Conservation (phyloP, 1,140 invertebrate species). For the Monochamus saltuarius region DNA sequence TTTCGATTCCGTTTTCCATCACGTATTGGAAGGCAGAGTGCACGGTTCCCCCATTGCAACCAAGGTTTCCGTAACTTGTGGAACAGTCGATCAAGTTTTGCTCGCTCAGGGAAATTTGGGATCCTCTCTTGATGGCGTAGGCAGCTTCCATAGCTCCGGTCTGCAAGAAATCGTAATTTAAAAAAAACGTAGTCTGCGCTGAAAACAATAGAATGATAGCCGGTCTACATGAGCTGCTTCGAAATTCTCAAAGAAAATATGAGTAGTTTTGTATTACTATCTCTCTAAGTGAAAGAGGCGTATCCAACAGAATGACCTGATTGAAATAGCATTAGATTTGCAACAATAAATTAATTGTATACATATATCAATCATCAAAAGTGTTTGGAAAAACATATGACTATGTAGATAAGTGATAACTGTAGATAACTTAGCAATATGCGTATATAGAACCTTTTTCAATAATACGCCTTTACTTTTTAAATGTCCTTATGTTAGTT, state of each 20-base stretch:
- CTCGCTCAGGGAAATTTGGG: conserved; percentile 90
- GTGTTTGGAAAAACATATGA: background rate
- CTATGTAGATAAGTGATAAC: background rate
- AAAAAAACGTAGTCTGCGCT: no score
- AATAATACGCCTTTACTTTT: conserved; percentile 3
- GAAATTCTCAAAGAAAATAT: background rate
- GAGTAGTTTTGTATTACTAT: background rate
- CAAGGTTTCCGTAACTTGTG: conserved; percentile 3
- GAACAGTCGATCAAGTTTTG: conserved; percentile 95
- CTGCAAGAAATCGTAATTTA: conserved; percentile 50
- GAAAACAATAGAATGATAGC: background rate
- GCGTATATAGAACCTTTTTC: background rate
- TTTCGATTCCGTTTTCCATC: conserved; percentile 89
- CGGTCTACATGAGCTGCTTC: background rate
- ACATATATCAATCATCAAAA: no score
- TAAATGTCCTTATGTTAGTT: conserved; percentile 8
- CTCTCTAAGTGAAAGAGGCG: background rate
- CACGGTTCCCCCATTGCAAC: conserved; percentile 78
- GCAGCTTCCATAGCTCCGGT: conserved; percentile 95
- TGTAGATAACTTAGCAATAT: background rate
- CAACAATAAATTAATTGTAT: background rate
- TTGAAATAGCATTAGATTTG: background rate
- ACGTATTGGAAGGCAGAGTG: conserved; percentile 90
- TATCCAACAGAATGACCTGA: background rate
- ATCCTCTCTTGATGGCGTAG: conserved; percentile 80